Base-by-base conservation (phyloP, 2,888 invertebrate species). In the Agonopterix heracliana region DNA sequence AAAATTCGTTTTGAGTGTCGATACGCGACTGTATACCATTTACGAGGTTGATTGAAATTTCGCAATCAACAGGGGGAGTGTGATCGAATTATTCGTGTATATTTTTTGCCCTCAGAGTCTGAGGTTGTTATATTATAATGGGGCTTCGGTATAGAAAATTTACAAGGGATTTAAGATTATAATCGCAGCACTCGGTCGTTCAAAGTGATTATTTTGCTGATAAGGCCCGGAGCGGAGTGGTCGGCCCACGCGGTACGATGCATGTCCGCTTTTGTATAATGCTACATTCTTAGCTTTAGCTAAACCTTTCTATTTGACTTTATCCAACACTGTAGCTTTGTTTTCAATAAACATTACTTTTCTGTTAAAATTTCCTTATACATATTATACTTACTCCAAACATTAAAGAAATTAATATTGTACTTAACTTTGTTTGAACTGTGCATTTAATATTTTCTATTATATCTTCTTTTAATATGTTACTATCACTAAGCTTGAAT, bases 31-130 rank as follows among this genome's bases (percentile, higher is more conserved):
- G 83, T 83, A 78, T 69, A 82, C 87, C 84, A 85, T 86, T 87
- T 86, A 85, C 82, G 78, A 72, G 78, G 73, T 81, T 87, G 87
- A 88, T 87, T 87, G 87, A 87, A 88, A 87, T 87, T 87, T 88
- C 61, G 86, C 87, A 87, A 87, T 86, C 85, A 86, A 81, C 81
- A 78, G 76, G 85, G 85, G 84, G 82, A 78, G 79, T 70, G 78
- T 83, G 81, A 84, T 85, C 80, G 80, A 87, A 86, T 88, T 87
- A 87, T 87, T 83, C 74, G 74, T 83, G 75, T 86, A 85, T 78
- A 83, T 82, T 82, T 86, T 85, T 81, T 71, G 66, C 76, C 75
- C 78, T 73, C 69, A 68, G 72, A 67, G 66, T 66, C 65, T 64
- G 77, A 80, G 76, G 76, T 80, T 81, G 75, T 80, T 79, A 26